Percentiles rank a stretch among this genome's conserved stretches.
Conservation (phyloP, 2,113 vertebrate species). For the Ibidorhyncha struthersii region DNA sequence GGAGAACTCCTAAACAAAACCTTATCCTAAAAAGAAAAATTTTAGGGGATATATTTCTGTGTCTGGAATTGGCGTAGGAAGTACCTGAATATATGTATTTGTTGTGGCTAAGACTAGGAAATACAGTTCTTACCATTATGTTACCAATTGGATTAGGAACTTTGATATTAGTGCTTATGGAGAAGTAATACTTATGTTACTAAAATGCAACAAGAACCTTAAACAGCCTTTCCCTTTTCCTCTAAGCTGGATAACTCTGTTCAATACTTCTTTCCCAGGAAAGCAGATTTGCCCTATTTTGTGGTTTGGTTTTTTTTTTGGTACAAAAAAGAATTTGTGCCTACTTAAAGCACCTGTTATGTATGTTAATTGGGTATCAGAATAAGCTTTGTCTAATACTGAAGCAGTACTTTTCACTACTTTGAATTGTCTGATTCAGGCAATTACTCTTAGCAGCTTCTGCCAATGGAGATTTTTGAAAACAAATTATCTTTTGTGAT, state of each 20-base stretch:
- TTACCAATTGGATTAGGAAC: background rate
- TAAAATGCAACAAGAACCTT: background rate
- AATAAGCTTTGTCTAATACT: background rate
- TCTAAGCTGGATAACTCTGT: background rate
- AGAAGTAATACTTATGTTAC: background rate
- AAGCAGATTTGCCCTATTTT: background rate
- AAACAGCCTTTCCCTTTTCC: background rate
- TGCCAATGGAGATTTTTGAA: background rate
- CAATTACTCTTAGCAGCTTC: background rate
- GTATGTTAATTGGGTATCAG: background rate
- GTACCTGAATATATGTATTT: background rate
- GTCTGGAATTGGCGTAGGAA: background rate
- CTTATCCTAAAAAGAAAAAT: background rate
- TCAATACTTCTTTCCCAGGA: background rate
- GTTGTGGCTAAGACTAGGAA: background rate
- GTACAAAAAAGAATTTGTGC: background rate
- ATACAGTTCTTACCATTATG: background rate
- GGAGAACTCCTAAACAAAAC: background rate
- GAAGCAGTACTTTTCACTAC: background rate
- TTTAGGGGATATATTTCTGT: background rate
- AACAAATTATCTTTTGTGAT: background rate
- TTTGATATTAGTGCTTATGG: background rate
- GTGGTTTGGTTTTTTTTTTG: fast-evolving
- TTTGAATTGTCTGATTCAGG: background rate
- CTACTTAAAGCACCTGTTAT: background rate